Base-by-base conservation (phyloP, 2,797 vertebrate species). In the Sus cebifrons region DNA sequence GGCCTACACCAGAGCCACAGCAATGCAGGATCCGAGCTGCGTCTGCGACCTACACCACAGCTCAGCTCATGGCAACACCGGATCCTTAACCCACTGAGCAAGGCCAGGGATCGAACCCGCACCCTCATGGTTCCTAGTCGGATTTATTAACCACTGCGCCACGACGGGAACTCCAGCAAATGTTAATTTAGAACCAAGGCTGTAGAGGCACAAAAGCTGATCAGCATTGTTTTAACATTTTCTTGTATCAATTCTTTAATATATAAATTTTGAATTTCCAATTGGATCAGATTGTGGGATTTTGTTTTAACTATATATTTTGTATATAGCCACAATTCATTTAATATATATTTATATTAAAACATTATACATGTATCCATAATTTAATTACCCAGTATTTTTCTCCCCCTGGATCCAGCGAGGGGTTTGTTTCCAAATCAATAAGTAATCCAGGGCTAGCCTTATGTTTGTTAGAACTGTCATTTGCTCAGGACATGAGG, bases 401-500 rank as follows among this genome's bases (percentile, higher is more conserved):
- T 88, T 93, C 67, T 73, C 15, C 17, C 27, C 75, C 14, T 71
- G 25, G 65, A 29, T 82, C 67, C 20, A 54, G 27, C 49, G 54
- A 64, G 18, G 56, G 67, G 40, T 36, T 93, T 93, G 23, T 79
- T 65, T 68, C 75, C 44, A 93, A 79, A 86, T 71, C 91, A 93
- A 12, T 86, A 92, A 78, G 73, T 70, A 64, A 71, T 73, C 56
- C 81, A 87, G 56, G 65, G 40, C 40, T 93, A 68, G 15, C 75
- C 62, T 62, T 73, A 71, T 71, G 21, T 81, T 91, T 91, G 56
- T 73, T 71, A 83, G 40, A 83, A 58, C n/a, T 73, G 68, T 40
- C 40, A 73, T 93, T 93, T 93, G 29, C 65, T 93, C 14, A 93
- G 83, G 62, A 71, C n/a, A 71, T 79, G 87, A 60, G 40, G 74